Evolutionary conservation across 2,113 vertebrate species (phyloP).

Genomic region (Neolamprologus caudopunctatus): DNA sequence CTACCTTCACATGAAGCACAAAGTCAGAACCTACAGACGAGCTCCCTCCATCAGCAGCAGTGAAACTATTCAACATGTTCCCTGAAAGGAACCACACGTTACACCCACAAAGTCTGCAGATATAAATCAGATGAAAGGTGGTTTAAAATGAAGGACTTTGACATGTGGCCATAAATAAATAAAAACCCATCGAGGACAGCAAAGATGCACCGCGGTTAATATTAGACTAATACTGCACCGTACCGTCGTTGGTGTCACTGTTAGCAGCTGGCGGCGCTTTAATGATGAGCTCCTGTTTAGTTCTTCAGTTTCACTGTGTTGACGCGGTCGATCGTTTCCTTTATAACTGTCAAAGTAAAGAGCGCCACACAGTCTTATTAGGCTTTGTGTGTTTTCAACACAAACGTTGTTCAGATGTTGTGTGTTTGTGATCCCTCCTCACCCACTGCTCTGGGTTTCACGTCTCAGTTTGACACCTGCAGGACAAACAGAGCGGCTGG

Average conservation of each 20-base stretch:
- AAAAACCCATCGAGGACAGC: background rate
- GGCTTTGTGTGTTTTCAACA: background rate
- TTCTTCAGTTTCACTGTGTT: background rate
- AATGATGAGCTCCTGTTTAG: background rate
- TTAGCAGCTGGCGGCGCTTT: background rate
- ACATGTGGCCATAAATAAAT: background rate
- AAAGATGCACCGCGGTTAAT: background rate
- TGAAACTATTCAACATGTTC: background rate
- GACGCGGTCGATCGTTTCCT: accelerated
- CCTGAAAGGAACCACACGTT: background rate
- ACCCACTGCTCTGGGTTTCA: background rate
- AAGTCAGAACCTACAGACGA: background rate
- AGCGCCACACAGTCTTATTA: background rate
- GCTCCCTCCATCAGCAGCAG: background rate
- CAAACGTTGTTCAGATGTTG: background rate
- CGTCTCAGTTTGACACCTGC: background rate
- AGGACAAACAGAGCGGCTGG: background rate
- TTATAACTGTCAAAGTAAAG: background rate
- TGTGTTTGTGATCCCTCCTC: background rate
- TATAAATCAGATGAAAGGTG: background rate
- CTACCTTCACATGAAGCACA: background rate
- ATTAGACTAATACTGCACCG: too few relatives aligned
- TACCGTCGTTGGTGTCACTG: background rate
- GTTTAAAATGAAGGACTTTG: background rate
- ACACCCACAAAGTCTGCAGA: background rate